phyloP scores from a whole-genome alignment of 2,113 vertebrate species.

The Saccopteryx leptura region DNA sequence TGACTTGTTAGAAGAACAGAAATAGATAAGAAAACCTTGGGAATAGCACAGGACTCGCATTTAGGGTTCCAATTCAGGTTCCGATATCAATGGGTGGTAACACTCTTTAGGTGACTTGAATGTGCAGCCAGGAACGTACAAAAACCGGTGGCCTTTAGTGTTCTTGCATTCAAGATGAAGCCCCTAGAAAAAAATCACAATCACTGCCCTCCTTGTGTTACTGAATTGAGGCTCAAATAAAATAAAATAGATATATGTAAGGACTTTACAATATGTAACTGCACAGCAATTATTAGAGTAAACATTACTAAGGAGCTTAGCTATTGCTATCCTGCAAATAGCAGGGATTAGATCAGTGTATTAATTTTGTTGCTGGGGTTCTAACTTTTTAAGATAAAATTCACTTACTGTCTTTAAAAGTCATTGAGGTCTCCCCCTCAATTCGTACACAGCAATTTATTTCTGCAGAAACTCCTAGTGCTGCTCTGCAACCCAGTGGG shows the following conservation, averaged over 20 bases:
- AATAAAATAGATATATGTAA: neutral
- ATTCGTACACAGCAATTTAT: neutral
- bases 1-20: neutral
- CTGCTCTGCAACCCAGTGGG: neutral
- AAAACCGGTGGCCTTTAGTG: neutral
- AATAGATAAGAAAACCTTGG: neutral
- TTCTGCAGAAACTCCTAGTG: neutral
- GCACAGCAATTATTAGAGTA: constrained; percentile 48
- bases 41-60: neutral
- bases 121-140: neutral
- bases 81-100: neutral
- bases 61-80: neutral
- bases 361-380: constrained; percentile 41
- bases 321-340: constrained; percentile 16
- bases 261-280: neutral
- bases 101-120: neutral
- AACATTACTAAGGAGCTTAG: constrained; percentile 39
- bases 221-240: neutral
- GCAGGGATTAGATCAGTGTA: constrained; percentile 3
- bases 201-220: neutral
- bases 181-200: neutral
- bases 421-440: neutral
- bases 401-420: constrained; percentile 26
- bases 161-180: neutral
- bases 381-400: constrained; percentile 63